These are phyloP conservation scores for Crypturellus tataupa DNA, from an alignment of 2,797 vertebrate genomes.

Conservation along the genomic window DNA sequence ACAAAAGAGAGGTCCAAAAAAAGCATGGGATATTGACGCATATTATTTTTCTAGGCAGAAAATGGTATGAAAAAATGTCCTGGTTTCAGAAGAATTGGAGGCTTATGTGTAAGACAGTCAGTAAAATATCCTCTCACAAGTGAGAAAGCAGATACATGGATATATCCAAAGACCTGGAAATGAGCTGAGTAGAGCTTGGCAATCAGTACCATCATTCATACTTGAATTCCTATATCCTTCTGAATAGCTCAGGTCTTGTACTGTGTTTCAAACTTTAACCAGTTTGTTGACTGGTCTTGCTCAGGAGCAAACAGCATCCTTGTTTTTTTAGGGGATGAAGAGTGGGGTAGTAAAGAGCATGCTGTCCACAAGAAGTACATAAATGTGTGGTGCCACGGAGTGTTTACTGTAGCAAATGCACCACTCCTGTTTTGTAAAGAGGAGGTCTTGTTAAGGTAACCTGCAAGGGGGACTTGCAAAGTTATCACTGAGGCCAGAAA, in stretches of 20 bases:
- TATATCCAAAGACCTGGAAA: neutral
- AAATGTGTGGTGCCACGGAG: neutral
- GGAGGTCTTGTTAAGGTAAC: neutral
- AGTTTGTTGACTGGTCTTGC: neutral
- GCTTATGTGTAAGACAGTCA: conserved; percentile 10
- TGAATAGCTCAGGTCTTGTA: neutral
- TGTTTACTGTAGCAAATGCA: neutral
- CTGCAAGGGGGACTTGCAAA: neutral
- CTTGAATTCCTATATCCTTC: neutral
- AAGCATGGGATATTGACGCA: neutral
- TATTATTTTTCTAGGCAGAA: conserved; percentile 37
- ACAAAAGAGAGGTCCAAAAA: conserved; percentile 33
- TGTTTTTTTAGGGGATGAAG: rapidly evolving
- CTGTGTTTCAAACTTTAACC: neutral
- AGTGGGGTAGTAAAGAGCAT: neutral
- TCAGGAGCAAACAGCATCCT: rapidly evolving
- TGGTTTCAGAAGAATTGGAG: conserved; percentile 29
- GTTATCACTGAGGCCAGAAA: neutral
- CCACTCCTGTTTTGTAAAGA: neutral
- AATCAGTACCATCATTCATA: neutral
- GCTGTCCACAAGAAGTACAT: neutral
- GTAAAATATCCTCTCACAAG: conserved; percentile 42
- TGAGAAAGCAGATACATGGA: neutral
- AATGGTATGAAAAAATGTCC: neutral
- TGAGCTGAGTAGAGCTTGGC: neutral